phyloP scores from a whole-genome alignment of 2,888 invertebrate species.

The Dendrolimus houi region DNA sequence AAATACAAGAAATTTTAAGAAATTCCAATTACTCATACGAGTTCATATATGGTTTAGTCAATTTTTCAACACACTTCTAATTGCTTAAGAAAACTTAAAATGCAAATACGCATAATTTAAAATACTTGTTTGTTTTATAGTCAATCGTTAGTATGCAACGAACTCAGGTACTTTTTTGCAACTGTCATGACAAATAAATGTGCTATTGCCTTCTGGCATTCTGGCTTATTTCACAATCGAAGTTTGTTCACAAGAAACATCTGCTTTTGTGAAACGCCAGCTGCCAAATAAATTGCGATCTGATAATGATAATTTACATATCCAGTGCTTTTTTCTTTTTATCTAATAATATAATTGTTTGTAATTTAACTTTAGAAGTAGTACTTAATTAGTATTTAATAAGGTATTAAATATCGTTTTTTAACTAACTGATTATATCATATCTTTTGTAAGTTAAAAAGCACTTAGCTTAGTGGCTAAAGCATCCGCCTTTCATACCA shows the following conservation, averaged over 20 bases:
- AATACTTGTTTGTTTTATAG: not conserved
- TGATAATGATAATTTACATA: no score
- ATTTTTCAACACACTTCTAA: not conserved
- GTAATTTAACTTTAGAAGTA: no score
- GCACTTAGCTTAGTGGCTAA: no score
- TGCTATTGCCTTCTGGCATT: not conserved
- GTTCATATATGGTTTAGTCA: not conserved
- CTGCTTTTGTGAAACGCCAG: not conserved
- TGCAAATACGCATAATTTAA: not conserved
- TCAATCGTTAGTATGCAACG: not conserved
- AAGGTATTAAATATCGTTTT: no score
- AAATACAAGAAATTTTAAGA: no score
- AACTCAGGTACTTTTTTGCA: not conserved
- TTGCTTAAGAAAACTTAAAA: not conserved
- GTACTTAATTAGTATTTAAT: no score
- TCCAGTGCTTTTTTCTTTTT: no score
- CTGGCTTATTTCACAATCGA: not conserved
- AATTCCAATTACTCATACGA: no score
- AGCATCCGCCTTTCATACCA: no score
- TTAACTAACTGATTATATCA: no score
- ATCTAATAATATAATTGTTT: no score
- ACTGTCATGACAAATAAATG: not conserved
- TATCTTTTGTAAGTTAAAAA: no score
- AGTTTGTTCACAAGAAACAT: not conserved
- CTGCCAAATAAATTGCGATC: not conserved